Evolutionary conservation across 2,113 vertebrate genomes (phyloP), one percentile per base, ranked within the genome.

Genomic region (Rhizomys pruinosus): DNA sequence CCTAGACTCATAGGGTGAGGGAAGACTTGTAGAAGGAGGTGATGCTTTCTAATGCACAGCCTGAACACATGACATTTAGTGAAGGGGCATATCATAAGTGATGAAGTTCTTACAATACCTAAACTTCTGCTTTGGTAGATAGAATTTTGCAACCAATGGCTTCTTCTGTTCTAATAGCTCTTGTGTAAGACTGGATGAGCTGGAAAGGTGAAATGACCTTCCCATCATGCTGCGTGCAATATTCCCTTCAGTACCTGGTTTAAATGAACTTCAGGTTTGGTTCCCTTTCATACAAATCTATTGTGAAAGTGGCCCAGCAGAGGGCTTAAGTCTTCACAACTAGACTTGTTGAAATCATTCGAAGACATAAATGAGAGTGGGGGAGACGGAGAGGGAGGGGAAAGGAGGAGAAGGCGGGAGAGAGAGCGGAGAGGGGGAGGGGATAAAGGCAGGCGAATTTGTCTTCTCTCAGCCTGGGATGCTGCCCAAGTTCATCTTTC

Each of bases 311-410:
- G 59, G 93, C 90, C 68, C 84, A 81, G 77, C 39, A 79, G 84
- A 95, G 57, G 87, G 63, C 87, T 84, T 69, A 79, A 92, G 87
- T 74, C 84, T 90, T 88, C 47, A 82, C 77, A 89, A 96, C 87
- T 76, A n/a, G n/a, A 52, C 88, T 88, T 87, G 52, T 92, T 88
- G 90, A 84, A 52, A 52, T 52, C 47, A 52, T 7, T 52, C 11
- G 47, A 52, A 52, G 47, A 52, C 11, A 11, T 52, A 52, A 52
- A 52, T 52, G 47, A 52, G 11, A 52, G 47, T 6, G 47, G 47
- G 47, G 47, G 11, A 11, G 47, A 52, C n/a, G n/a, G n/a, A n/a
- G n/a, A n/a, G n/a, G n/a, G n/a, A n/a, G n/a, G n/a, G n/a, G n/a
- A n/a, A n/a, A n/a, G n/a, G n/a, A n/a, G n/a, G n/a, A n/a, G n/a